Conservation (phyloP, 2,888 invertebrate genomes). For the Cerceris rybyensis region DNA sequence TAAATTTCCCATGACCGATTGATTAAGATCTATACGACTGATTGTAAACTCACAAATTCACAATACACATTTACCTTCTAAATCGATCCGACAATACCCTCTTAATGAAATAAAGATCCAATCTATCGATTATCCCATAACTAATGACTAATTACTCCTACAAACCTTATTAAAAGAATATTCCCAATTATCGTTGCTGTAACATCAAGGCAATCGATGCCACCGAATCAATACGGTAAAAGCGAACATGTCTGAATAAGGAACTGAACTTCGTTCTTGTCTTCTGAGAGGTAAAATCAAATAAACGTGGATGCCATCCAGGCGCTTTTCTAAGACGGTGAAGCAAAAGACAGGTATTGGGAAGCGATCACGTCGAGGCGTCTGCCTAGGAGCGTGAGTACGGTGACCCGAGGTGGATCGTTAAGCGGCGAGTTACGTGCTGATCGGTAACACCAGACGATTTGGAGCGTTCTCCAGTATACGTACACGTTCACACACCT, state of each 20-base stretch:
- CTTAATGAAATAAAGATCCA: too few relatives aligned
- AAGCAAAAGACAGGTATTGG: constrained; percentile 50
- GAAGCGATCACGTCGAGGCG: constrained; percentile 55
- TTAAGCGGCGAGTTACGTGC: constrained; percentile 63
- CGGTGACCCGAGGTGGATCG: constrained; percentile 58
- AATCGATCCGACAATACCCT: too few relatives aligned
- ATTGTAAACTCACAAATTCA: too few relatives aligned
- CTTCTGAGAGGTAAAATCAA: constrained; percentile 25
- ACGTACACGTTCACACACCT: constrained; percentile 28
- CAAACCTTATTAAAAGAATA: neutral
- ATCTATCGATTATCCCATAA: too few relatives aligned
- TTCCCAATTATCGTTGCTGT: neutral
- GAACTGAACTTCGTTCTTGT: constrained; percentile 26
- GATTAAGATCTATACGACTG: too few relatives aligned
- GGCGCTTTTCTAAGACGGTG: constrained; percentile 5
- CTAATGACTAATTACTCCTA: too few relatives aligned
- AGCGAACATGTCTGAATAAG: constrained; percentile 34
- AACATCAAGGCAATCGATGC: neutral
- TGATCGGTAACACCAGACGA: constrained; percentile 59
- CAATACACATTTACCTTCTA: too few relatives aligned
- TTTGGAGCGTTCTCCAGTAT: constrained; percentile 49
- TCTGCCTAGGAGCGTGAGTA: constrained; percentile 52
- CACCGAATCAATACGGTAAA: constrained; percentile 21
- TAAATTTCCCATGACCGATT: too few relatives aligned
- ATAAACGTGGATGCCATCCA: constrained; percentile 16